Percentiles rank a stretch among this genome's conserved stretches.
These are phyloP conservation scores for Ischnus inquisitorius DNA, from an alignment of 2,888 invertebrate genomes.

Conservation along the genomic window DNA sequence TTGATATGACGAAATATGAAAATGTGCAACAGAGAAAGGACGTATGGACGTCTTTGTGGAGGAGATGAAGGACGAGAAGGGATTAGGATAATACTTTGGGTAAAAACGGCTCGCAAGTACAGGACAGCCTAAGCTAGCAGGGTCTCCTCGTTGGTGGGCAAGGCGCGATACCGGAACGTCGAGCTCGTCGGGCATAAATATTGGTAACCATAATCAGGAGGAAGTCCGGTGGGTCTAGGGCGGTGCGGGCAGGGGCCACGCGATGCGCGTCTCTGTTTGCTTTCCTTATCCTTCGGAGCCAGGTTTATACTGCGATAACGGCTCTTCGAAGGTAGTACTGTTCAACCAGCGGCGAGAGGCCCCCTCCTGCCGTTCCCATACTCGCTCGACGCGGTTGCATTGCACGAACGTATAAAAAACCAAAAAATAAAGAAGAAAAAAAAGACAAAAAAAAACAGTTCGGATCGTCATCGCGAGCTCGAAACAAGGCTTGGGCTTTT, in stretches of 20 bases:
- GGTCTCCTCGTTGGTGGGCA: not conserved
- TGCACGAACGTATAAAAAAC: conserved; percentile 2
- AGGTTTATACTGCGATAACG: conserved; percentile 84
- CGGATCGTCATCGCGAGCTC: too few relatives aligned
- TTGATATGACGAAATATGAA: not conserved
- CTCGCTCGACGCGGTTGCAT: conserved; percentile 16
- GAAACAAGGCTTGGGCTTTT: not conserved
- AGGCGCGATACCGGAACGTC: conserved; percentile 39
- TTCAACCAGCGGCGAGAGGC: conserved; percentile 32
- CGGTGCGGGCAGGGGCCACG: conserved; percentile 75
- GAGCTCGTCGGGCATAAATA: conserved; percentile 78
- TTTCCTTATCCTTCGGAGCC: conserved; percentile 80
- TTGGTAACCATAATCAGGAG: conserved; percentile 82
- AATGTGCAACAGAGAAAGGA: not conserved
- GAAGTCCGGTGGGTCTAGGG: conserved; percentile 81
- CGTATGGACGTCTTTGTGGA: not conserved
- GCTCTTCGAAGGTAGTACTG: conserved; percentile 46
- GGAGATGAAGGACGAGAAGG: not conserved
- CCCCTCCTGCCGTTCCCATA: conserved; percentile 16
- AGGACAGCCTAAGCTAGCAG: not conserved
- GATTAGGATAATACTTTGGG: conserved; percentile 11
- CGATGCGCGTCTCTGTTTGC: conserved; percentile 82
- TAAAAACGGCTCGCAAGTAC: conserved; percentile 18
- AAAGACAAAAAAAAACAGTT: not conserved
- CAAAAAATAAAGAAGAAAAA: not conserved